phyloP scores from a whole-genome alignment of 2,797 vertebrate species.

The Falco berigora region DNA sequence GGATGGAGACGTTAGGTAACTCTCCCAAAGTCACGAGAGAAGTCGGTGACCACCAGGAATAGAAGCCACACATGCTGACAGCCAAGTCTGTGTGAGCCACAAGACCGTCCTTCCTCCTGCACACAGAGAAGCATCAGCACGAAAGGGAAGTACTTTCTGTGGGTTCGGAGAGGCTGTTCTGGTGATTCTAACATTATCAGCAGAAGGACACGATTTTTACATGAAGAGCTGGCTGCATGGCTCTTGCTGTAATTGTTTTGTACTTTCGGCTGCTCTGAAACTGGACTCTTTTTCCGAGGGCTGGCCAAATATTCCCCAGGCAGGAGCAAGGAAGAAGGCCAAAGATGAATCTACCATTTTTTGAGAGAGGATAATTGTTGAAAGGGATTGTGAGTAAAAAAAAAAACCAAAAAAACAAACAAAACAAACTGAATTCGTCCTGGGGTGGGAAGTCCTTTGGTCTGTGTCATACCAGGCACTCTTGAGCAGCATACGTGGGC shows the following conservation, averaged over 20 bases:
- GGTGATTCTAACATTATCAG: not conserved
- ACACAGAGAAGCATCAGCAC: not conserved
- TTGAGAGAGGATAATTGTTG: not conserved
- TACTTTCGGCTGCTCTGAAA: not conserved
- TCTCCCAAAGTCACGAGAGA: slow-evolving; percentile 5
- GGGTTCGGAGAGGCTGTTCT: not conserved
- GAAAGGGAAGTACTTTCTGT: slow-evolving; percentile 7
- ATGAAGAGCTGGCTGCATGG: not conserved
- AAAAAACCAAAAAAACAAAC: too few relatives aligned
- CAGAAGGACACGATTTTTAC: not conserved
- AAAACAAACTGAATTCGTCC: not conserved
- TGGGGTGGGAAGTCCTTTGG: not conserved
- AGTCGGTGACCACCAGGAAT: not conserved
- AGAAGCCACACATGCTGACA: slow-evolving; percentile 6
- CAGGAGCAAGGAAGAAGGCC: not conserved
- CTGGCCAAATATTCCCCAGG: not conserved
- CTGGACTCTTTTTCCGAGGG: not conserved
- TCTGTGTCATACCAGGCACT: not conserved
- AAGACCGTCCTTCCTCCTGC: slow-evolving; percentile 30
- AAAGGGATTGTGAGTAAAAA: not conserved
- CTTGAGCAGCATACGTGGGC: not conserved
- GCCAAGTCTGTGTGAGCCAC: not conserved
- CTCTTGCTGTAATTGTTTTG: not conserved
- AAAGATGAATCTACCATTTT: not conserved
- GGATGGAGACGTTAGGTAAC: not conserved